A percentile compares a stretch with the other conserved stretches of the same genome.
Evolutionary conservation across 2,113 vertebrate genomes (phyloP).

Genomic region (Pungitius pungitius): DNA sequence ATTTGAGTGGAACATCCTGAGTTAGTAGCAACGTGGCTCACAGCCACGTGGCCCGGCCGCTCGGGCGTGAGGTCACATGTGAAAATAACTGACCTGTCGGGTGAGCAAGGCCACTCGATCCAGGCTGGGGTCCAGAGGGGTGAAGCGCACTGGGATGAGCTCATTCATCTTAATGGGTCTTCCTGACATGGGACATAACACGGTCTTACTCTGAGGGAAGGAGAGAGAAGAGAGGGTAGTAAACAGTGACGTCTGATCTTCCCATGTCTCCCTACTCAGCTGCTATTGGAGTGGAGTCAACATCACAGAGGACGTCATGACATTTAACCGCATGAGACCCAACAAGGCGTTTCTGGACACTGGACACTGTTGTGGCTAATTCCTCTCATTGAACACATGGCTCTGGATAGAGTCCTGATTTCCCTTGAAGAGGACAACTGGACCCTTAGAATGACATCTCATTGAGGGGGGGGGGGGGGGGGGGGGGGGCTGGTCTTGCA

Average conservation of each 20-base stretch:
- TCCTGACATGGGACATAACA: conserved; percentile 91
- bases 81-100: conserved; percentile 75
- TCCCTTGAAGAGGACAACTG: no score
- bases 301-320: conserved; percentile 18
- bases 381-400: no score
- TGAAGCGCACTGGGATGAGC: conserved; percentile 84
- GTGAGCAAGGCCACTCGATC: conserved; percentile 87
- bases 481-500: no score
- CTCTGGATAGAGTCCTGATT: no score
- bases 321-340: not conserved
- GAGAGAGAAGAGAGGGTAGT: not conserved
- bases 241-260: not conserved
- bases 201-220: conserved; percentile 80
- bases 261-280: conserved; percentile 2
- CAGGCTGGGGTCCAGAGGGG: conserved; percentile 82
- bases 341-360: not conserved
- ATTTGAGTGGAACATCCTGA: not conserved
- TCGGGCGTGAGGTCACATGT: not conserved
- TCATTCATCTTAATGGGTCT: conserved; percentile 88
- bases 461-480: no score
- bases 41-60: no score
- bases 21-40: not conserved
- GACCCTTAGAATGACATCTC: no score
- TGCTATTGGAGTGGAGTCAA: conserved; percentile 5
- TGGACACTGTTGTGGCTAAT: no score